phyloP scores from a whole-genome alignment of 2,888 invertebrate genomes.

The Liopterus haemorrhoidalis region DNA sequence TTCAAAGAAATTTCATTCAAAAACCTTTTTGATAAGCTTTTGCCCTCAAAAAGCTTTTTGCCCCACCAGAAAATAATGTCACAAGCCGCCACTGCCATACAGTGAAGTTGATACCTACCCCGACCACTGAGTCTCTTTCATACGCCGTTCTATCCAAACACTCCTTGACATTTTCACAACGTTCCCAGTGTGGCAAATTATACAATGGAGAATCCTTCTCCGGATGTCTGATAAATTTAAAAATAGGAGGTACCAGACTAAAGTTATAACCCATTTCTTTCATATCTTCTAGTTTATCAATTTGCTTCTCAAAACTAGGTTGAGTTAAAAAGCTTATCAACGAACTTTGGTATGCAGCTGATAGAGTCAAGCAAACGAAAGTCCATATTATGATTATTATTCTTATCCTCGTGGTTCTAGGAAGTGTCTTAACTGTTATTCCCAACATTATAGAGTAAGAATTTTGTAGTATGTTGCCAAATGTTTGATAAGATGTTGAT shows the following conservation, averaged over 20 bases:
- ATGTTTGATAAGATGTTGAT: slow-evolving; percentile 18
- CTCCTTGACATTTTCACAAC: slow-evolving; percentile 30
- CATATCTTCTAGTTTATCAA: slow-evolving; percentile 31
- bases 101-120: no score
- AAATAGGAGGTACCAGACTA: slow-evolving; percentile 30
- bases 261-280: slow-evolving; percentile 31
- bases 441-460: slow-evolving; percentile 32
- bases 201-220: slow-evolving; percentile 5
- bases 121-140: slow-evolving; percentile 31
- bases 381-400: slow-evolving; percentile 33
- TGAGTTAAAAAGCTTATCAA: slow-evolving; percentile 36
- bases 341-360: slow-evolving; percentile 35
- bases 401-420: slow-evolving; percentile 31
- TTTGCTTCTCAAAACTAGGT: slow-evolving; percentile 33
- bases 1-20: no score
- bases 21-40: no score
- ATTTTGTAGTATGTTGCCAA: slow-evolving; percentile 27
- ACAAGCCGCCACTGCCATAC: no score
- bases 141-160: slow-evolving; percentile 34
- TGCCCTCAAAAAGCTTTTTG: no score
- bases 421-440: slow-evolving; percentile 30
- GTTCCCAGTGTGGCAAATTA: slow-evolving; percentile 12
- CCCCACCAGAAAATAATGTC: no score
- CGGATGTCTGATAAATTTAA: slow-evolving; percentile 29
- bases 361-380: slow-evolving; percentile 33